A percentile compares a stretch with the other conserved stretches of the same genome.
Conservation (phyloP, 2,888 invertebrate species). For the Caprella mutica region DNA sequence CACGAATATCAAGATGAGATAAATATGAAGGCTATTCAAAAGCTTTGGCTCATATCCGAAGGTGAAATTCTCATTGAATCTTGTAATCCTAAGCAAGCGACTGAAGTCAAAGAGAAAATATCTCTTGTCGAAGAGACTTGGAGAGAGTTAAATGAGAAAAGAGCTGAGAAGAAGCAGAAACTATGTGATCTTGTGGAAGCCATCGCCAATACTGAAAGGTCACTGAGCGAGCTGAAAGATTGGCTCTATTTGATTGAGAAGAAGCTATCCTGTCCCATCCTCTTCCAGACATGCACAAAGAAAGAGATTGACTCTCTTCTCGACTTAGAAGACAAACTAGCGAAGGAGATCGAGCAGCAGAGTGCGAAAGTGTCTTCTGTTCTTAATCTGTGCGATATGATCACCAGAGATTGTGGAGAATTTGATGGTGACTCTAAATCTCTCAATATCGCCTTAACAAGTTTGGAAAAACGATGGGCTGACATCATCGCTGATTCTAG, state of each 20-base stretch:
- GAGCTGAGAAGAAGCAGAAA: slow-evolving; percentile 27
- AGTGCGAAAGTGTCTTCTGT: slow-evolving; percentile 32
- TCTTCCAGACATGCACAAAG: slow-evolving; percentile 28
- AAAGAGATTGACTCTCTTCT: slow-evolving; percentile 29
- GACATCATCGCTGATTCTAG: slow-evolving; percentile 28
- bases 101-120: slow-evolving; percentile 21
- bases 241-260: slow-evolving; percentile 31
- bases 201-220: slow-evolving; percentile 29
- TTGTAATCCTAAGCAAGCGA: slow-evolving; percentile 21
- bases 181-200: slow-evolving; percentile 28
- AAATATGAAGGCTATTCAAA: slow-evolving; percentile 26
- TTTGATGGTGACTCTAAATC: slow-evolving; percentile 34
- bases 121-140: slow-evolving; percentile 26
- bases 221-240: slow-evolving; percentile 26
- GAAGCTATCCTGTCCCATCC: slow-evolving; percentile 26
- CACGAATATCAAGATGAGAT: slow-evolving; percentile 33
- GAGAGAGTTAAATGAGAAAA: slow-evolving; percentile 29
- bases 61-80: slow-evolving; percentile 27
- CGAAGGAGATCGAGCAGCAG: slow-evolving; percentile 32
- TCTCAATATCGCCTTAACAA: slow-evolving; percentile 26
- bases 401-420: slow-evolving; percentile 30
- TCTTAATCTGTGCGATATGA: slow-evolving; percentile 31
- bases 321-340: slow-evolving; percentile 22
- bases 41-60: slow-evolving; percentile 30
- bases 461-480: slow-evolving; percentile 30